A percentile compares a stretch with the other conserved stretches of the same genome.
Evolutionary conservation across 2,797 vertebrate species (phyloP).

Genomic region (Fundulus diaphanus): DNA sequence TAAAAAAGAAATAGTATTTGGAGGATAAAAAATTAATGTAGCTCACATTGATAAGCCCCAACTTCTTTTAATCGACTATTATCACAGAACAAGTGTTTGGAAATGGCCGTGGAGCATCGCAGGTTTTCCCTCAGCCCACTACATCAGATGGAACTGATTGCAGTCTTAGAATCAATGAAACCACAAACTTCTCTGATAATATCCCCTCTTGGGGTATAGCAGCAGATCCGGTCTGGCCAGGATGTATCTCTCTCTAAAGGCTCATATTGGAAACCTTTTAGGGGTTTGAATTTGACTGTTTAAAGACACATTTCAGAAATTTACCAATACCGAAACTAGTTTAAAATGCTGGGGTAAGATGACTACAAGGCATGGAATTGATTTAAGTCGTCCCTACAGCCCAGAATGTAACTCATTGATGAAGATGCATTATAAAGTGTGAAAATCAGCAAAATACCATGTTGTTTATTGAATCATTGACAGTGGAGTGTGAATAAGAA

Average conservation of each 20-base stretch:
- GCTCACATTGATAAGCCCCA: not conserved
- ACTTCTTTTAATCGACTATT: conserved; percentile 23
- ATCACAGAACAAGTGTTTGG: conserved; percentile 44
- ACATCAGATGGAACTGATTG: conserved; percentile 82
- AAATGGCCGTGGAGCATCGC: conserved; percentile 51
- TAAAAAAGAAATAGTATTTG: not conserved
- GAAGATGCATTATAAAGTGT: not conserved
- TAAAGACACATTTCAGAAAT: conserved; percentile 19
- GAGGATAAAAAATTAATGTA: not conserved
- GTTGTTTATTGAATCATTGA: not conserved
- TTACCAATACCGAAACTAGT: conserved; percentile 10
- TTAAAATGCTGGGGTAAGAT: not conserved
- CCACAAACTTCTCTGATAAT: conserved; percentile 82
- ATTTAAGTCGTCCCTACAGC: not conserved
- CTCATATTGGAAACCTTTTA: conserved; percentile 30
- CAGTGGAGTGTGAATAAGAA: not conserved
- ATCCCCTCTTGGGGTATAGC: conserved; percentile 69
- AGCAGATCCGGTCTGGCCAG: conserved; percentile 59
- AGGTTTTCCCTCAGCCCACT: conserved; percentile 71
- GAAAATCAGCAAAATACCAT: not conserved
- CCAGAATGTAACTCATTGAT: not conserved
- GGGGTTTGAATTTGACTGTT: conserved; percentile 7
- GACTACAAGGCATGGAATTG: not conserved
- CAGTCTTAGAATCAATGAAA: conserved; percentile 82
- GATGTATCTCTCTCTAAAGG: conserved; percentile 54